These are phyloP conservation scores for Rhinatrema bivittatum DNA, from an alignment of 2,797 vertebrate species.

Conservation along the genomic window DNA sequence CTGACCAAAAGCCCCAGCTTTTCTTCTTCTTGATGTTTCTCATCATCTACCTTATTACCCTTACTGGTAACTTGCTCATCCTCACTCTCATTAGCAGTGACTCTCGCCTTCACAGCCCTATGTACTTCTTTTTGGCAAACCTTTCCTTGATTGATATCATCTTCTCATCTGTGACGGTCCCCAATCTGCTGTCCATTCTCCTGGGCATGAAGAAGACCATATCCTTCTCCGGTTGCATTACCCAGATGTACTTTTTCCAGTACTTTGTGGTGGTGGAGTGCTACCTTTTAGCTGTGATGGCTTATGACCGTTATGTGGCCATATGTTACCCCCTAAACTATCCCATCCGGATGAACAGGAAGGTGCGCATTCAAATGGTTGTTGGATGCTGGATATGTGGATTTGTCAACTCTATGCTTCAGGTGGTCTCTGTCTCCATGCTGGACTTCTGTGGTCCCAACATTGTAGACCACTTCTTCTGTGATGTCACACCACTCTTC, in stretches of 20 bases:
- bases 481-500: conserved; percentile 11
- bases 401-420: background rate
- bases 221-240: background rate
- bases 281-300: conserved; percentile 18
- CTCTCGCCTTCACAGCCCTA: conserved; percentile 2
- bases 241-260: conserved; percentile 24
- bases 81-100: background rate
- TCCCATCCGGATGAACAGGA: conserved; percentile 2
- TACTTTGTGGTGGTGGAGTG: conserved; percentile 10
- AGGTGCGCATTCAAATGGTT: conserved; percentile 1
- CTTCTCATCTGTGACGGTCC: conserved; percentile 18
- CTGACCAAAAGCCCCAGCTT: background rate
- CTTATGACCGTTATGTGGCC: conserved; percentile 10
- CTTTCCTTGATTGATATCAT: conserved; percentile 15
- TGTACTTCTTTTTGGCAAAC: conserved; percentile 22
- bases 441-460: conserved; percentile 12
- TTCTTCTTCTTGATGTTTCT: conserved; percentile 6
- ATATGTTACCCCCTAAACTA: conserved; percentile 20
- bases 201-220: conserved; percentile 6
- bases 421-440: conserved; percentile 1
- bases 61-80: conserved; percentile 4
- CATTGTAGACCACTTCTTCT: conserved; percentile 21
- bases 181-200: conserved; percentile 1
- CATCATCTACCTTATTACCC: conserved; percentile 4
- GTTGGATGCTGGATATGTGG: conserved; percentile 5